Evolutionary conservation across 2,888 invertebrate genomes (phyloP).

Genomic region (Caenorhabditis wallacei): DNA sequence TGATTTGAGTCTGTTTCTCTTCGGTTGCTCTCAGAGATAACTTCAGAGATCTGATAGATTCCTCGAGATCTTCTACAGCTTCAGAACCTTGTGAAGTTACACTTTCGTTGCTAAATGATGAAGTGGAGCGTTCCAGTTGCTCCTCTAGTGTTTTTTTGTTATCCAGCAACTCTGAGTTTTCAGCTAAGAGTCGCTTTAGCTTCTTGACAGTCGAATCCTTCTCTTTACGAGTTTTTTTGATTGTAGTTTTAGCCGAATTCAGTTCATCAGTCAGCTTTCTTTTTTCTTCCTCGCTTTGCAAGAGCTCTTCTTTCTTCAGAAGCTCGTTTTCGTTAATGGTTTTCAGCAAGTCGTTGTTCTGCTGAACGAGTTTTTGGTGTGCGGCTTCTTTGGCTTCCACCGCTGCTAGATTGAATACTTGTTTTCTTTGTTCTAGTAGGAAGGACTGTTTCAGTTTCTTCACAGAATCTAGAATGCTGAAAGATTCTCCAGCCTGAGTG

Average conservation of each 20-base stretch:
- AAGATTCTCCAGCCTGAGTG: neutral
- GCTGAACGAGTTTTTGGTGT: neutral
- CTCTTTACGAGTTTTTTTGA: slow-evolving; percentile 24
- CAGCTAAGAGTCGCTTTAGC: neutral
- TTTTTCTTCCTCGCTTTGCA: neutral
- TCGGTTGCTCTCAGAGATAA: neutral
- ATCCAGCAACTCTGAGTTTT: neutral
- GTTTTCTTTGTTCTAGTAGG: slow-evolving; percentile 8
- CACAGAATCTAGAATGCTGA: neutral
- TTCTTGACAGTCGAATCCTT: slow-evolving; percentile 2
- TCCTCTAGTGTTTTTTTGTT: slow-evolving; percentile 11
- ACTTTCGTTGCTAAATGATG: slow-evolving; percentile 9
- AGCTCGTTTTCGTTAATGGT: neutral
- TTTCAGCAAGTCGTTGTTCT: slow-evolving; percentile 3
- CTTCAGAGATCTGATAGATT: neutral
- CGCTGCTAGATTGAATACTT: slow-evolving; percentile 16
- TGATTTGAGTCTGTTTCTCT: neutral
- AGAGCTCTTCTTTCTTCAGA: neutral
- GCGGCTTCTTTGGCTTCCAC: slow-evolving; percentile 11
- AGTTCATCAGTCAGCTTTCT: slow-evolving; percentile 16
- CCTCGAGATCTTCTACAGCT: neutral
- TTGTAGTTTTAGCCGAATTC: neutral
- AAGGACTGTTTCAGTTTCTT: neutral
- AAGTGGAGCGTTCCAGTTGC: neutral
- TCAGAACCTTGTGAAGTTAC: neutral